Evolutionary conservation across 2,888 invertebrate genomes (phyloP).

Genomic region (Bhutanitis thaidina): DNA sequence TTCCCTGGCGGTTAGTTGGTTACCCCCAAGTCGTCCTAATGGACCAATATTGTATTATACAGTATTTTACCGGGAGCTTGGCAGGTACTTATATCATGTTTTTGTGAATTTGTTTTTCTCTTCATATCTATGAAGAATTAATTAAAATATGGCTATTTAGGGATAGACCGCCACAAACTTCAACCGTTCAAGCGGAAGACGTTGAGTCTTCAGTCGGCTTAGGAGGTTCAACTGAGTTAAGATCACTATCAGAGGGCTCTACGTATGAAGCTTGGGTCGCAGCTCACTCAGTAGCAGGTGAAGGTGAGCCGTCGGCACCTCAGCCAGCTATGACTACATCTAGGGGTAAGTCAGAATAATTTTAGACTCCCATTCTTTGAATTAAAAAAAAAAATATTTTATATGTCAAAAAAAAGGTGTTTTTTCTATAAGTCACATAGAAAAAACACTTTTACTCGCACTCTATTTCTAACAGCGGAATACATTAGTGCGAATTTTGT

Average conservation of each 20-base stretch:
- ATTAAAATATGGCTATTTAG: constrained; percentile 32
- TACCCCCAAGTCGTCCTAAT: constrained; percentile 88
- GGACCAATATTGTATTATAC: constrained; percentile 91
- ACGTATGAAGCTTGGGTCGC: constrained; percentile 94
- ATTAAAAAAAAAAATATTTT: no score
- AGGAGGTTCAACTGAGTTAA: constrained; percentile 81
- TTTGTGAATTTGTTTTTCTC: no score
- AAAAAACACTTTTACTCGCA: no score
- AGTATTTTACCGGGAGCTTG: constrained; percentile 87
- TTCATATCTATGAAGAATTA: no score
- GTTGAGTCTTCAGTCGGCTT: constrained; percentile 58
- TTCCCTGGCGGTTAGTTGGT: constrained; percentile 91
- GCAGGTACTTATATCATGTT: constrained; percentile 59
- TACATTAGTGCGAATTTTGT: no score
- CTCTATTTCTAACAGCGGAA: no score
- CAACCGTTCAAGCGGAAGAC: constrained; percentile 66
- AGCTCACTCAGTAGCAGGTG: constrained; percentile 89
- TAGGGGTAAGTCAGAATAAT: constrained; percentile 72
- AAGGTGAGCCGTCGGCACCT: constrained; percentile 88
- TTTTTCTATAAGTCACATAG: no score
- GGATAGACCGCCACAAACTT: constrained; percentile 68
- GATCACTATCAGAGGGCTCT: constrained; percentile 85
- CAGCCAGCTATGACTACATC: constrained; percentile 87
- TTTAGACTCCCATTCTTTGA: no score
- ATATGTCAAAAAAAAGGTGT: no score